A percentile compares a stretch with the other conserved stretches of the same genome.
Evolutionary conservation across 2,888 invertebrate species (phyloP).

Genomic region (Hirudinaria manillensis): DNA sequence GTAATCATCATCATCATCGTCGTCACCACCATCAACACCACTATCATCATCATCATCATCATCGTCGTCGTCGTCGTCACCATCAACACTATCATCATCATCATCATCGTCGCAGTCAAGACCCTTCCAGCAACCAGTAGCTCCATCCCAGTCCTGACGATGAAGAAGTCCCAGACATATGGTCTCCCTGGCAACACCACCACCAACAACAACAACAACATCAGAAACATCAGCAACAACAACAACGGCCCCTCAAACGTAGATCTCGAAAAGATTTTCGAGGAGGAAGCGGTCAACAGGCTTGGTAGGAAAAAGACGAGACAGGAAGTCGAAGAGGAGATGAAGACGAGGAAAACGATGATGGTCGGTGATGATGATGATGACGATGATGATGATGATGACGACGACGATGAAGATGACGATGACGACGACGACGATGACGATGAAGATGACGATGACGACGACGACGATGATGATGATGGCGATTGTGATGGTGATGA

Average conservation of each 20-base stretch:
- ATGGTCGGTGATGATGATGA: not conserved
- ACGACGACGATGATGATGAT: not conserved
- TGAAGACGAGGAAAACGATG: not conserved
- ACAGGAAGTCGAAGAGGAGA: not conserved
- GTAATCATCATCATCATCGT: too few relatives aligned
- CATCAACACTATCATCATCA: too few relatives aligned
- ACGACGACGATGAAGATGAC: conserved; percentile 3
- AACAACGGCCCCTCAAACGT: too few relatives aligned
- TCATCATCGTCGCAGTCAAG: not conserved
- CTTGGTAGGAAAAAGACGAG: not conserved
- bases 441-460: not conserved
- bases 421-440: not conserved
- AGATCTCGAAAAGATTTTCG: not conserved
- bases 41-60: too few relatives aligned
- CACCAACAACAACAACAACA: too few relatives aligned
- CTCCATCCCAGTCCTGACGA: not conserved
- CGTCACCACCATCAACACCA: too few relatives aligned
- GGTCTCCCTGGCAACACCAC: not conserved
- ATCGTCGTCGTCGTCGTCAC: too few relatives aligned
- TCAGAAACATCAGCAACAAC: too few relatives aligned
- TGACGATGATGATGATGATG: not conserved
- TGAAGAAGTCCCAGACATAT: not conserved
- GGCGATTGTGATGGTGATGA: not conserved
- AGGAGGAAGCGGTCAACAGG: not conserved
- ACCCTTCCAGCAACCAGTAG: not conserved